phyloP scores from a whole-genome alignment of 2,113 vertebrate genomes.

The Planiliza haematocheilus region DNA sequence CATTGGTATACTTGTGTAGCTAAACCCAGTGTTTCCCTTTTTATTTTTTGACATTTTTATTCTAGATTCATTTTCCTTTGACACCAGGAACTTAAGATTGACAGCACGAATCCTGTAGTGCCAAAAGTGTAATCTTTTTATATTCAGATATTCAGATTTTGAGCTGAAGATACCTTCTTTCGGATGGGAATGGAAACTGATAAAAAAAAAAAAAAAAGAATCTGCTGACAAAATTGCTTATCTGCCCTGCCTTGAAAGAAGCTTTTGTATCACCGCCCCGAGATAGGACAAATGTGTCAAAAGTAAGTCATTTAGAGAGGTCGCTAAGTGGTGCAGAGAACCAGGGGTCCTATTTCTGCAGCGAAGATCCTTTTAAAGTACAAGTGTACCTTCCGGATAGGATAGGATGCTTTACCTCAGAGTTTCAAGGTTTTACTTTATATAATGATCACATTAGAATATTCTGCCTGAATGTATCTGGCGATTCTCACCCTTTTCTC shows the following conservation, averaged over 20 bases:
- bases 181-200: background rate
- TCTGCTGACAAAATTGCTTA: constrained; percentile 10
- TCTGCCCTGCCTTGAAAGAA: background rate
- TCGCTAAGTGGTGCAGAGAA: constrained; percentile 10
- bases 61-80: no score
- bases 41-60: no score
- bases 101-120: background rate
- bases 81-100: background rate
- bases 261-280: constrained; percentile 33
- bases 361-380: constrained; percentile 37
- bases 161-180: background rate
- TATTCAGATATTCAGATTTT: background rate
- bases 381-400: constrained; percentile 28
- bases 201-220: background rate
- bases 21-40: no score
- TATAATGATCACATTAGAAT: constrained; percentile 36
- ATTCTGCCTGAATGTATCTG: constrained; percentile 10
- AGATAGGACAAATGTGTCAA: constrained; percentile 50
- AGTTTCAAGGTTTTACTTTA: constrained; percentile 46
- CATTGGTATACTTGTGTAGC: no score
- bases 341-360: constrained; percentile 22
- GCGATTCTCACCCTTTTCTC: constrained; percentile 13
- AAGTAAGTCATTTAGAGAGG: constrained; percentile 17
- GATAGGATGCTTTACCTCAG: background rate
- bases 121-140: background rate